Evolutionary conservation across 2,113 vertebrate genomes (phyloP), one percentile per base, ranked within the genome.

Genomic region (Felis catus): DNA sequence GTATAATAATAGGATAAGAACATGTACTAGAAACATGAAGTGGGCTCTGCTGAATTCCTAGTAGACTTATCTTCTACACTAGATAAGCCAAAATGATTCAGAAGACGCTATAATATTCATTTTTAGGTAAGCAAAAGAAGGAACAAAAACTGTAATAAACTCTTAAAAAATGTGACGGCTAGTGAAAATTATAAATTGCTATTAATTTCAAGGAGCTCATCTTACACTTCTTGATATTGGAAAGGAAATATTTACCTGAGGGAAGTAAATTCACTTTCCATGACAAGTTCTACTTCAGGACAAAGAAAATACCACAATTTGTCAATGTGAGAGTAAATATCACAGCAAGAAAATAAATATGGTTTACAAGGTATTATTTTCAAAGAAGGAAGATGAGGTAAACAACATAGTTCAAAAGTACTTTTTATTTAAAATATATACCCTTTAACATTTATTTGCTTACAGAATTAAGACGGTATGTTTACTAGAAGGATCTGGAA

Each of bases 231-330:
- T 96, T 91, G 36, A 39, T 63, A 86, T 9, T 65, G 27, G 18
- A 96, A 95, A 89, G 66, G 45, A 81, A 93, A 82, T 66, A 93
- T 68, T 78, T 91, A 95, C 31, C 80, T 86, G 84, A 84, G 8
- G 73, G 53, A 94, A 86, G 16, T 83, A 65, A 83, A 83, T 73
- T 94, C 71, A 48, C 36, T 95, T 87, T 53, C 45, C 73, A 76
- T 86, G 25, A 93, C 85, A 58, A 87, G 63, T 79, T 84, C 19
- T 25, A 95, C 19, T 74, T 55, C 0, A 82, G 61, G 16, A 65
- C 61, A 96, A 91, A 31, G 31, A 84, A 94, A 90, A 79, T 23
- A 90, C 15, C 33, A 87, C 29, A 97, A 31, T 88, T 95, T 92
- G 68, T 51, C 51, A 83, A 33, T 23, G 25, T 78, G 51, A 94